Conservation (phyloP, 2,888 invertebrate species). For the Petrolisthes manimaculis region DNA sequence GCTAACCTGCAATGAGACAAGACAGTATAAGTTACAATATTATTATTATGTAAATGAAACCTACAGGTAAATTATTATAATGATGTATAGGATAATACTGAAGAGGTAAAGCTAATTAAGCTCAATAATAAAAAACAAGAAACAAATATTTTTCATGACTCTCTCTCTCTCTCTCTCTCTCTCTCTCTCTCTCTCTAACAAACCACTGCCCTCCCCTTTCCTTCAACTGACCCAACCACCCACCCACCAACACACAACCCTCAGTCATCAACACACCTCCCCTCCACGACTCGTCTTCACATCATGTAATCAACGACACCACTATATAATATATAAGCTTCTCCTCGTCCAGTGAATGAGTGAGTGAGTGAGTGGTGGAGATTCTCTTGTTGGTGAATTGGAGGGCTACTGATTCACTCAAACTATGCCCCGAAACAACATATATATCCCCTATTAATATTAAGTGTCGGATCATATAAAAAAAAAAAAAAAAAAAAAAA, state of each 20-base stretch:
- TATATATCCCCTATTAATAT: too few species aligned
- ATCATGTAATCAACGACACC: too few species aligned
- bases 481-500: too few species aligned
- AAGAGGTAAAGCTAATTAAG: too few species aligned
- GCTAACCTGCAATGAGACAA: conserved; percentile 45
- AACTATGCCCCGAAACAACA: too few species aligned
- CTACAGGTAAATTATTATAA: not conserved
- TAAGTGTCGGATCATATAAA: too few species aligned
- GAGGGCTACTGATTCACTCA: too few species aligned
- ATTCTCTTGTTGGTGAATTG: too few species aligned
- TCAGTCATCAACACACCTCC: conserved; percentile 6
- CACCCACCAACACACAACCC: conserved; percentile 8
- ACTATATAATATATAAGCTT: too few species aligned
- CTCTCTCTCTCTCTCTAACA: conserved; percentile 31
- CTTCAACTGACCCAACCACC: not conserved
- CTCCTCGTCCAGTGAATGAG: too few species aligned
- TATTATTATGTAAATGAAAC: not conserved
- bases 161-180: conserved; percentile 25
- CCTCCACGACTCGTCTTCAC: not conserved
- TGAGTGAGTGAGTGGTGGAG: too few species aligned
- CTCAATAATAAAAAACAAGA: not conserved
- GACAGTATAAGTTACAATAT: not conserved
- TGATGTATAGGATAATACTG: too few species aligned
- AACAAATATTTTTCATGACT: not conserved
- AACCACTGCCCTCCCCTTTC: not conserved